Base-by-base conservation (phyloP, 2,888 invertebrate species). In the Eupithecia exiguata region DNA sequence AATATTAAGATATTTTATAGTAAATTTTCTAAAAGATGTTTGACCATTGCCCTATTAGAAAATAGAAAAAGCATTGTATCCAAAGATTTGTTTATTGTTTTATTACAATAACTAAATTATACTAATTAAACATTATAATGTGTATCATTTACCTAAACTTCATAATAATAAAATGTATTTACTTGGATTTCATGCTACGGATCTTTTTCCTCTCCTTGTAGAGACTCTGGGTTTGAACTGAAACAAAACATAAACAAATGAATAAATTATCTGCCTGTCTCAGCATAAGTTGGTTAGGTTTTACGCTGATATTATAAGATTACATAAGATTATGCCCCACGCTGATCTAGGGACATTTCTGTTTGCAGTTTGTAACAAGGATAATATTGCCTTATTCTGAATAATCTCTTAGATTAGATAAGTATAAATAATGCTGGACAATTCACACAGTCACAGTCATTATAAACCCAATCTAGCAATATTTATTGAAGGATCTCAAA, bases 141-240 rank as follows among this genome's bases (percentile, higher is more conserved):
- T 83, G 78, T 84, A 86, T 89, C 84, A 86, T 87, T 86, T 81
- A 82, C 77, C 81, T 82, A 80, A 70, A 79, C 36, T 86, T 84
- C 76, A 77, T 70, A 82, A 43, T 79, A 18, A 75, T 77, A 70
- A 65, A 46, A 67, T 65, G 38, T 40, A 70, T 71, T 75, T 86
- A 87, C 68, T 83, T 83, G 53, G 88, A 90, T 78, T 93, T 93
- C 58, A 96, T 91, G 85, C 97, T 97, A 83, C 97, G 96, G 62
- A 98, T 95, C 90, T 96, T 97, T 89, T 96, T 97, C 82, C 95
- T 95, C 87, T 98, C 98, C 83, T 95, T 91, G 79, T 94, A 94
- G 5, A 94, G 71, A 73, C 93, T 89, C 61, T 89, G 87, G 36
- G 89, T 81, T 82, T 96, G 97, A 85, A 98, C 98, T 98, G 95